Conservation (phyloP, 2,888 invertebrate genomes). For the Latrodectus elegans region DNA sequence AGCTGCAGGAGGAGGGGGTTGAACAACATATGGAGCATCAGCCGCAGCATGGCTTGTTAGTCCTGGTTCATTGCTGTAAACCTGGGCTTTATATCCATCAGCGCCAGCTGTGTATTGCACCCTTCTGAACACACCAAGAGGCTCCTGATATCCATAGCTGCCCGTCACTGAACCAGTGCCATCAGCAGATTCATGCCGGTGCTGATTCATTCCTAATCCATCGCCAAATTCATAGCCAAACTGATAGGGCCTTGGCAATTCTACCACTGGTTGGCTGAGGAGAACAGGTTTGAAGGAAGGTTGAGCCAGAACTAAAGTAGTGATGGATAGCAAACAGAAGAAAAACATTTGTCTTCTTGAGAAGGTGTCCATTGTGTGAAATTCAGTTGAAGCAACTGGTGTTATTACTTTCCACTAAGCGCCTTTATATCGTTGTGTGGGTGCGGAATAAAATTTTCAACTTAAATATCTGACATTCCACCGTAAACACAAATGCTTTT, state of each 20-base stretch:
- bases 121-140: conserved; percentile 1
- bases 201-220: conserved; percentile 12
- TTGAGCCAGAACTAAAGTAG: too few relatives aligned
- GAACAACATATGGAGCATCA: conserved; percentile 4
- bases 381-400: too few relatives aligned
- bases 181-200: conserved; percentile 2
- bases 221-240: conserved; percentile 19
- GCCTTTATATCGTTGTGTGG: too few relatives aligned
- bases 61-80: conserved; percentile 5
- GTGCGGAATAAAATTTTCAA: too few relatives aligned
- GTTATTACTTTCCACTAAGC: too few relatives aligned
- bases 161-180: neutral
- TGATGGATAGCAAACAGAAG: too few relatives aligned
- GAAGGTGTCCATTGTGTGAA: too few relatives aligned
- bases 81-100: conserved; percentile 6
- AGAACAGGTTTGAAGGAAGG: neutral
- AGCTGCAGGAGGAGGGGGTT: neutral
- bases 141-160: conserved; percentile 7
- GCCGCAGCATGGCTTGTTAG: neutral
- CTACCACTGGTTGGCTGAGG: neutral
- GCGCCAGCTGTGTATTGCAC: conserved; percentile 1
- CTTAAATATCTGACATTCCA: too few relatives aligned
- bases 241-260: conserved; percentile 9
- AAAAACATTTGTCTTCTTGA: too few relatives aligned
- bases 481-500: too few relatives aligned